Conservation (phyloP, 1,140 invertebrate genomes). For the Rhizoglyphus robini region DNA sequence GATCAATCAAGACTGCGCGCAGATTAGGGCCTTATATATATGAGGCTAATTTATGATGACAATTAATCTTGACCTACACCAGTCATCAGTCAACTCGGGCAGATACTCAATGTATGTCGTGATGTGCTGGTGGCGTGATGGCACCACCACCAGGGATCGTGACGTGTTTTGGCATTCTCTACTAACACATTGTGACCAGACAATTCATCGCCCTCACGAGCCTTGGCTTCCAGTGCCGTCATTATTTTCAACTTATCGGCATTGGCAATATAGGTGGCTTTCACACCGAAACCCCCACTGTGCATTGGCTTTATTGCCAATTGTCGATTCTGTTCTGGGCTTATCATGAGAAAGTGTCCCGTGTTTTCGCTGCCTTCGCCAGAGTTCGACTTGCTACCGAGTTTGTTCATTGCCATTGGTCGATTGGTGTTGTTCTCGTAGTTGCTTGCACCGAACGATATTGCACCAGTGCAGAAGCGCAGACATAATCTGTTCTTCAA, state of each 20-base stretch:
- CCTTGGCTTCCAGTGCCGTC: conserved; percentile 97
- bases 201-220: conserved; percentile 85
- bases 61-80: too few relatives aligned
- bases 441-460: conserved; percentile 85
- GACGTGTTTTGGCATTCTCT: conserved; percentile 85
- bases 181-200: conserved; percentile 78
- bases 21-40: too few relatives aligned
- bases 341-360: conserved; percentile 62
- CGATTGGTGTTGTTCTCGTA: conserved; percentile 85
- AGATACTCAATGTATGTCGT: conserved; percentile 99
- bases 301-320: conserved; percentile 70
- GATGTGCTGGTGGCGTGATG: conserved; percentile 96
- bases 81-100: conserved; percentile 94
- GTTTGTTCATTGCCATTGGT: conserved; percentile 91
- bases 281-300: conserved; percentile 94
- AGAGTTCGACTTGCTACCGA: conserved; percentile 90
- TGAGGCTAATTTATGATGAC: too few relatives aligned
- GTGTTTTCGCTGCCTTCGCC: conserved; percentile 81
- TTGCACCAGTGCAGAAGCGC: conserved; percentile 63
- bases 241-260: conserved; percentile 94
- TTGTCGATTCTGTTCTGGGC: conserved; percentile 49
- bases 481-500: conserved; percentile 87
- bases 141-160: conserved; percentile 94
- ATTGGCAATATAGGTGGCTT: conserved; percentile 87
- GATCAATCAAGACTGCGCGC: too few relatives aligned